Conservation (phyloP, 2,113 vertebrate species). For the Amia ocellicauda region DNA sequence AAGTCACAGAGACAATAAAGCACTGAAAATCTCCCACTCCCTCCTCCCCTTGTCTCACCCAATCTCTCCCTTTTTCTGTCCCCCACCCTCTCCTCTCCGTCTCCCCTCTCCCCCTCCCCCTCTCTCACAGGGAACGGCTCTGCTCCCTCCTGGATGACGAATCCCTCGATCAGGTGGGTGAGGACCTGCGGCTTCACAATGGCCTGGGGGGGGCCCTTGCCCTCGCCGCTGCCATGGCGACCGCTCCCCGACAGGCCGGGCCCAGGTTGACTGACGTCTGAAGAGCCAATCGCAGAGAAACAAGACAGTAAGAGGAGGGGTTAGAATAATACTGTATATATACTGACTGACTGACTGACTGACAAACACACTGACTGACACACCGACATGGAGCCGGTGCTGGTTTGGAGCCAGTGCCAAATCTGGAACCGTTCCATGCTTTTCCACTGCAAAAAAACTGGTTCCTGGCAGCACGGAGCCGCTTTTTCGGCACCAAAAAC, state of each 20-base stretch:
- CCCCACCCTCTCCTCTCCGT: too few relatives aligned
- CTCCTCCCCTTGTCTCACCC: too few relatives aligned
- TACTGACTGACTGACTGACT: neutral
- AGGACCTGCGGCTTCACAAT: conserved; percentile 98
- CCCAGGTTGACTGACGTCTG: conserved; percentile 40
- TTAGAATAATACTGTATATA: too few relatives aligned
- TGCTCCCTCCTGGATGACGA: conserved; percentile 97
- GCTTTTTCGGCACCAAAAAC: too few relatives aligned
- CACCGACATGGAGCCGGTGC: neutral
- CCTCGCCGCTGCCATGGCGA: conserved; percentile 70
- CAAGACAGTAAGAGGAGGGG: neutral
- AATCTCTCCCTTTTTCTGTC: too few relatives aligned
- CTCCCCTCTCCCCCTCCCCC: too few relatives aligned
- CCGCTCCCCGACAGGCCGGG: conserved; percentile 46
- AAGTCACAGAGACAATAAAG: too few relatives aligned
- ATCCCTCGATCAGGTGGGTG: conserved; percentile 96
- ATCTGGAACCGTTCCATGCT: too few relatives aligned
- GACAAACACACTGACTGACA: neutral
- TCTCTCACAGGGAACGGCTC: conserved; percentile 91
- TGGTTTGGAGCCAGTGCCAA: too few relatives aligned
- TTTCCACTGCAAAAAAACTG: too few relatives aligned
- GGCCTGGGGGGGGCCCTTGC: conserved; percentile 85
- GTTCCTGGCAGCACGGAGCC: too few relatives aligned
- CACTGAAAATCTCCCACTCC: too few relatives aligned
- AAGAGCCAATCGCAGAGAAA: neutral